These are phyloP conservation scores for Geodia barretti DNA, from an alignment of 37 sponge, comb jelly and placozoan species.

Conservation along the genomic window DNA sequence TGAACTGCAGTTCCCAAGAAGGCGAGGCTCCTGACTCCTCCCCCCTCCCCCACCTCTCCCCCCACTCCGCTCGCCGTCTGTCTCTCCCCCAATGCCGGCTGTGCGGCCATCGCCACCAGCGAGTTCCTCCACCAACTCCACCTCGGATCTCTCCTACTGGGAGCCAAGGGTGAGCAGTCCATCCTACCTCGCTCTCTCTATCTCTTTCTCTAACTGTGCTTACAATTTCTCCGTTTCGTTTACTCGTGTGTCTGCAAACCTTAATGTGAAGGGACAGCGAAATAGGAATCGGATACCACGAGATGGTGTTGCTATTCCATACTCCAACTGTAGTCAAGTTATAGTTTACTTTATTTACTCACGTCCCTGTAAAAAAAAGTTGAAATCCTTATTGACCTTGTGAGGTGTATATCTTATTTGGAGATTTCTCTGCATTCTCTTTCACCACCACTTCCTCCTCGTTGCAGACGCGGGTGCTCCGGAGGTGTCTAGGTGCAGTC, in stretches of 20 bases:
- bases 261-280: too few species aligned
- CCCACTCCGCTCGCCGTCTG: slow-evolving; percentile 5
- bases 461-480: slow-evolving; percentile 15
- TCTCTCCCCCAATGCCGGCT: slow-evolving; percentile 58
- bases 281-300: too few species aligned
- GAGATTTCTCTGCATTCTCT: neutral
- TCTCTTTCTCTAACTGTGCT: too few species aligned
- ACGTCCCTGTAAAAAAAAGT: too few species aligned
- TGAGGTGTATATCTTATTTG: neutral
- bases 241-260: too few species aligned
- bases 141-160: slow-evolving; percentile 6
- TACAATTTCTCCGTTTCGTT: too few species aligned
- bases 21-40: neutral
- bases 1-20: slow-evolving; percentile 1
- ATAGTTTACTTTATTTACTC: too few species aligned
- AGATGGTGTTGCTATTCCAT: too few species aligned
- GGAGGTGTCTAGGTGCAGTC: slow-evolving; percentile 27
- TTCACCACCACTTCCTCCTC: neutral
- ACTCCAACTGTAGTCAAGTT: too few species aligned
- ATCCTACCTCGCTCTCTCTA: too few species aligned
- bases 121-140: slow-evolving; percentile 15
- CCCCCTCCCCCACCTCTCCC: neutral
- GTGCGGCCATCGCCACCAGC: slow-evolving; percentile 23
- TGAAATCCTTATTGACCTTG: neutral
- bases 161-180: slow-evolving; percentile 18